phyloP scores from a whole-genome alignment of 2,888 invertebrate genomes.

The Ditylenchus weischeri region DNA sequence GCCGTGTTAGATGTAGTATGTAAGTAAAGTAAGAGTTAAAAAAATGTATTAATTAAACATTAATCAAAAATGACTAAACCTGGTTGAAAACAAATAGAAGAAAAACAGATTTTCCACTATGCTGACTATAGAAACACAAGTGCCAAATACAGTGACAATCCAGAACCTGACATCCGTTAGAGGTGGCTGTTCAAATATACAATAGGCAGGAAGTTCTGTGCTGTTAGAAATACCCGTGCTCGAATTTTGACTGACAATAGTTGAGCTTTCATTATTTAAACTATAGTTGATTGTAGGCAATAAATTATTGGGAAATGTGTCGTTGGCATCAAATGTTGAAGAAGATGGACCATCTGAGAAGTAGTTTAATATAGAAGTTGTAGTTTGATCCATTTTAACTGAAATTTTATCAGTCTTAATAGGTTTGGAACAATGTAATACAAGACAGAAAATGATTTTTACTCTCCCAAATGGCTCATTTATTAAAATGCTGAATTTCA shows the following conservation, averaged over 20 bases:
- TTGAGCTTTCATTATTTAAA: background rate
- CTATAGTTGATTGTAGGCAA: no score
- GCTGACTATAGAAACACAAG: constrained; percentile 43
- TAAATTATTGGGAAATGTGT: background rate
- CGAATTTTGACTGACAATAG: background rate
- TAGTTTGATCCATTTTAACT: constrained; percentile 1
- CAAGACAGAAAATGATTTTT: no score
- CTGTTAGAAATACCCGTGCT: background rate
- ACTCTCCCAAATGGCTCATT: no score
- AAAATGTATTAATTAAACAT: no score
- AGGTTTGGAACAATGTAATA: no score
- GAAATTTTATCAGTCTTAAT: background rate
- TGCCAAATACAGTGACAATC: constrained; percentile 52
- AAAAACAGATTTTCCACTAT: constrained; percentile 51
- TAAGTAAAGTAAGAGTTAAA: no score
- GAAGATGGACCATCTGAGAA: background rate
- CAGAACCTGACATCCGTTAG: constrained; percentile 38
- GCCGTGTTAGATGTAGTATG: no score
- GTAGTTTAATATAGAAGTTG: background rate
- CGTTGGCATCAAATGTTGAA: background rate
- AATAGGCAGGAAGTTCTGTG: constrained; percentile 1
- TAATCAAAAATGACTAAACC: background rate
- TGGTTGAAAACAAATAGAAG: constrained; percentile 34
- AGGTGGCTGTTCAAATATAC: constrained; percentile 20
- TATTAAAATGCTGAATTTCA: no score